Evolutionary conservation across 1,140 invertebrate genomes (phyloP), one percentile per base, ranked within the genome.

Genomic region (Heliconius himera): DNA sequence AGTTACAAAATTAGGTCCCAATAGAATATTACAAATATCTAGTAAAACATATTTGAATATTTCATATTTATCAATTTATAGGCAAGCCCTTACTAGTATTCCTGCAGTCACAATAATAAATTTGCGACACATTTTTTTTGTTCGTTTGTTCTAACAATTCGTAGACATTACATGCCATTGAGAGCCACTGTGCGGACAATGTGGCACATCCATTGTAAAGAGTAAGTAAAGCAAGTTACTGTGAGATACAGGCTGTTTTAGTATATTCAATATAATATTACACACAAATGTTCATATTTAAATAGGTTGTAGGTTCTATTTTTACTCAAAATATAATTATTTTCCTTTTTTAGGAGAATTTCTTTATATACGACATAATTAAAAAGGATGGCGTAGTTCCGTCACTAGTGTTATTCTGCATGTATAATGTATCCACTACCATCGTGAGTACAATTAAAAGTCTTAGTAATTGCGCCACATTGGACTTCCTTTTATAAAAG

Each of bases 161-260:
- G 88, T 85, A 87, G 74, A 82, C 87, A 90, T 90, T 89, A 90
- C 84, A 71, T 41, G 20, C 82, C 81, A 90, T 88, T 84, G 83
- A 86, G 66, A 54, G 87, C 87, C 89, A 87, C 87, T 89, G 88
- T 88, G 84, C 76, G 87, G 89, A 90, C 89, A 90, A 89, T 89
- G 81, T 85, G 77, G 84, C 84, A 56, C 51, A 51, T 33, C 82
- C 82, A 81, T 83, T 89, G 76, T 78, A 73, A 71, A 16, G 41
- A 46, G 72, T 51, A 74, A 82, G 84, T 85, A 83, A 88, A 82
- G 81, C 81, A 60, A 83, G 76, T 77, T 71, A 76, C 76, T 74
- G 73, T 56, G 36, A 51, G 8, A 76, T 80, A 88, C 80, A 88
- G 83, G 83, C 0, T 84, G 83, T 73, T 82, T 20, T n/a, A 49